These are phyloP conservation scores for Carpatolechia fugitivella DNA, from an alignment of 2,888 invertebrate genomes.

Conservation along the genomic window DNA sequence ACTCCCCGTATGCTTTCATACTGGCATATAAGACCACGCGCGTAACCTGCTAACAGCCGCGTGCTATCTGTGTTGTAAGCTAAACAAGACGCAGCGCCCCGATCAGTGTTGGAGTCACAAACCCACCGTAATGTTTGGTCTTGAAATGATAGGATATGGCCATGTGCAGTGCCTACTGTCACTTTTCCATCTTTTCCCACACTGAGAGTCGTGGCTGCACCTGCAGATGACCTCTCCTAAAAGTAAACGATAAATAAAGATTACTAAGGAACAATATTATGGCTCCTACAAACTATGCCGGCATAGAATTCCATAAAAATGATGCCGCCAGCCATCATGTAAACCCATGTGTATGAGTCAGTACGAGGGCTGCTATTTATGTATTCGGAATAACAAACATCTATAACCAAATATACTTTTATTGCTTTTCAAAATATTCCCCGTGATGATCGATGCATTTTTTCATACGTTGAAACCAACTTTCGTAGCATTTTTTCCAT, in stretches of 20 bases:
- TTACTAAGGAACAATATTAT: too few species aligned
- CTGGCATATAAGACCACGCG: conserved; percentile 93
- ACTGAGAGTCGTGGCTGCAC: conserved; percentile 91
- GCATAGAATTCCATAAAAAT: too few species aligned
- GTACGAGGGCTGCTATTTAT: too few species aligned
- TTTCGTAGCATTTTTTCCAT: too few species aligned
- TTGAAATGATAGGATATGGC: conserved; percentile 86
- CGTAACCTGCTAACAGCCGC: conserved; percentile 86
- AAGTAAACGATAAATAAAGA: conserved; percentile 28
- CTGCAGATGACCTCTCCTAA: conserved; percentile 93
- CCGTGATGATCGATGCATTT: too few species aligned
- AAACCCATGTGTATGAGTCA: too few species aligned
- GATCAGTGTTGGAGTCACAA: conserved; percentile 82
- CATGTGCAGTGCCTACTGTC: conserved; percentile 97
- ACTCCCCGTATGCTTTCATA: conserved; percentile 87
- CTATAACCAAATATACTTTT: too few species aligned
- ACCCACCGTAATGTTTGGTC: conserved; percentile 95
- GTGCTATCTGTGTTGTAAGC: conserved; percentile 93
- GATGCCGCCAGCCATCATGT: too few species aligned
- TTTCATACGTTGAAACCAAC: too few species aligned
- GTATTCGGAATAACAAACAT: too few species aligned
- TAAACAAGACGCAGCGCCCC: conserved; percentile 89
- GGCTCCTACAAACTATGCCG: too few species aligned
- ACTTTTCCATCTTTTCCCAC: conserved; percentile 84
- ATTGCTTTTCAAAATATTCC: too few species aligned